These are phyloP conservation scores for Tryphoninae sp. DNA, from an alignment of 2,888 invertebrate species.

Conservation along the genomic window DNA sequence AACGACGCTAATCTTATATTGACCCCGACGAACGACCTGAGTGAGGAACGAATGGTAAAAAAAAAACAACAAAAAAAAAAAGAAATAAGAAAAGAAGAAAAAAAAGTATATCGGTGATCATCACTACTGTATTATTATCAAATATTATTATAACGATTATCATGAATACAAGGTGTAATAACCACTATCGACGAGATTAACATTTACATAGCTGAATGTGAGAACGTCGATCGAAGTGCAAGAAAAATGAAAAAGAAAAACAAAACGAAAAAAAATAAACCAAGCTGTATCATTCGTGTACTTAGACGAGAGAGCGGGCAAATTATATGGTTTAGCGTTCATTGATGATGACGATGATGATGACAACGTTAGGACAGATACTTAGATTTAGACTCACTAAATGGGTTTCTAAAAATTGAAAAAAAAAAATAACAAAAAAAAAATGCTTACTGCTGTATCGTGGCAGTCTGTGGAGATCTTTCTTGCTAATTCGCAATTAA, in stretches of 20 bases:
- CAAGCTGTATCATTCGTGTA: conserved; percentile 59
- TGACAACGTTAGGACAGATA: conserved; percentile 53
- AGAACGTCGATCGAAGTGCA: conserved; percentile 35
- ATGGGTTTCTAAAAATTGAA: conserved; percentile 65
- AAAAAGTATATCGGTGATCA: conserved; percentile 51
- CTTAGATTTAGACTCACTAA: conserved; percentile 64
- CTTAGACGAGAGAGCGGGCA: conserved; percentile 53
- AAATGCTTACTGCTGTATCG: conserved; percentile 46
- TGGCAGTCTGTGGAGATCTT: conserved; percentile 13
- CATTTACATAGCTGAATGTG: conserved; percentile 56
- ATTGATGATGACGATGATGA: conserved; percentile 36
- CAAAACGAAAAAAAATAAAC: conserved; percentile 10
- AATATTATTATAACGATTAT: conserved; percentile 63
- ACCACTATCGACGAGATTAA: conserved; percentile 59
- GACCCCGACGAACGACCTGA: conserved; percentile 40
- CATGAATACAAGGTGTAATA: conserved; percentile 56
- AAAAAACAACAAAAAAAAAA: neutral
- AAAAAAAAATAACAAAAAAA: conserved; percentile 34
- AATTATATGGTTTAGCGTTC: conserved; percentile 50
- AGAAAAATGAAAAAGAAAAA: conserved; percentile 34
- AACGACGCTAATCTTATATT: conserved; percentile 45
- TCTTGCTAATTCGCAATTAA: conserved; percentile 1
- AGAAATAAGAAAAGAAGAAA: conserved; percentile 10
- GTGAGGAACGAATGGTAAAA: conserved; percentile 20
- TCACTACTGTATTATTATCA: conserved; percentile 61